Base-by-base conservation (phyloP, 2,888 invertebrate genomes). In the Colletes collaris region DNA sequence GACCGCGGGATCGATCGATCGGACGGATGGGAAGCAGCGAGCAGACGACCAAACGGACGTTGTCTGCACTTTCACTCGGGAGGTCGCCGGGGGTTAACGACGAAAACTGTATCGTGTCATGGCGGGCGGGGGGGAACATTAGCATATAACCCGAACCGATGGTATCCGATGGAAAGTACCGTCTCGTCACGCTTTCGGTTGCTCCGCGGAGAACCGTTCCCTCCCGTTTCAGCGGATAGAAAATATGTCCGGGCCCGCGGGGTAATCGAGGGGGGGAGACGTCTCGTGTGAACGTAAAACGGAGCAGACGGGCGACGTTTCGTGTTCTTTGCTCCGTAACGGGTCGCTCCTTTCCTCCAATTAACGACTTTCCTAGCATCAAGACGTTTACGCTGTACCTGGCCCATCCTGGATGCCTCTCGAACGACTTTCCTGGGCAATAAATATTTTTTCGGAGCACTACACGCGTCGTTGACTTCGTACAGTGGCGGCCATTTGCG, bases 81-180 rank as follows among this genome's bases (percentile, higher is more conserved):
- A 66, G 71, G 79, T 85, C 76, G 77, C 71, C 78, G 3, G 46
- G 63, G 85, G 83, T 86, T 82, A 86, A 81, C 85, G 80, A 86
- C 81, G 76, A 83, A 85, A 87, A 86, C 82, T 77, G 80, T 87
- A 86, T 85, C 86, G 85, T 82, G 84, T 81, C 86, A 73, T 79
- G 86, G 83, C 69, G 79, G 74, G 66, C 81, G 74, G 52, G 16
- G 8, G 16, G 16, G 55, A 65, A 69, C 79, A 83, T 87, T 85
- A 81, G 79, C 87, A 87, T 83, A 76, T 46, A 68, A 62, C 60
- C 82, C 59, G 68, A 74, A 74, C 58, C 67, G 75, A 59, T 73
- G 60, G 66, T 67, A 74, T 72, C 72, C 76, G 72, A 64, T 68
- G 78, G 80, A 84, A 81, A 82, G 85, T 79, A 64, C 16, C 70